Evolutionary conservation across 2,113 vertebrate species (phyloP).

Genomic region (Hipposideros armiger): DNA sequence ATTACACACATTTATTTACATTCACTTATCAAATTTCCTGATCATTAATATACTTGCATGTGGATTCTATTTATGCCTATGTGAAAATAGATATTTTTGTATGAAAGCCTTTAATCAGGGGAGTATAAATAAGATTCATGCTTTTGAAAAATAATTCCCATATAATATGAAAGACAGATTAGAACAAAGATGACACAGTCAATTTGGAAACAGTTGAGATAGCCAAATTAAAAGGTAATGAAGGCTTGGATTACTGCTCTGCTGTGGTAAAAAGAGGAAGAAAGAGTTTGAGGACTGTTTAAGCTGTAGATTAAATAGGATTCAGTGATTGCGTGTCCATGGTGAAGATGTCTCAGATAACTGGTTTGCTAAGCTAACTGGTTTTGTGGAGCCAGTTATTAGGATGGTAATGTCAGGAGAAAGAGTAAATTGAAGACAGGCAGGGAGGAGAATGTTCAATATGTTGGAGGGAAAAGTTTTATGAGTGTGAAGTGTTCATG

Average conservation of each 20-base stretch:
- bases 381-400: background rate
- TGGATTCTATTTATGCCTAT: background rate
- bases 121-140: background rate
- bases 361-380: background rate
- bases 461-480: background rate
- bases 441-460: background rate
- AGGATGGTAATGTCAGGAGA: background rate
- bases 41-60: background rate
- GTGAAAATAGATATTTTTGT: slow-evolving; percentile 22
- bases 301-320: background rate
- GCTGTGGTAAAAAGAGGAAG: background rate
- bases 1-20: background rate
- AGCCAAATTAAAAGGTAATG: background rate
- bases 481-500: background rate
- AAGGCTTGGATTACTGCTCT: background rate
- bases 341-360: background rate
- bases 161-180: background rate
- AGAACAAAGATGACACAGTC: background rate
- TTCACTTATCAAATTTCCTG: background rate
- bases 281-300: background rate
- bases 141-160: background rate
- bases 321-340: background rate
- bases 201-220: background rate
- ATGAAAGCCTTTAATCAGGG: background rate
- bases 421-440: background rate